Evolutionary conservation across 2,113 vertebrate genomes (phyloP), one percentile per base, ranked within the genome.

Genomic region (Forbesichthys papilliferus): DNA sequence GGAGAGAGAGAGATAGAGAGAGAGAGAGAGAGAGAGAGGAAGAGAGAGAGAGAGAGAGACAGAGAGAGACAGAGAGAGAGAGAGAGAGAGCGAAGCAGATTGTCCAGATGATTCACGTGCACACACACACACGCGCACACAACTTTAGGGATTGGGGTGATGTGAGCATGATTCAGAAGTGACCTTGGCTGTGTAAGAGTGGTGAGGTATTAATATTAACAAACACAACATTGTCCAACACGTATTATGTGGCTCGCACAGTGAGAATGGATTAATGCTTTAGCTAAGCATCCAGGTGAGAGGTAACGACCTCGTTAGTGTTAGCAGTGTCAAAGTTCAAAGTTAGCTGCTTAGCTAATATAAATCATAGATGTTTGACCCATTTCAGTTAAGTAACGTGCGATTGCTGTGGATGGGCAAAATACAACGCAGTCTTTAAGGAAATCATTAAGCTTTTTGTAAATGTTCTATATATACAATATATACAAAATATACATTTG

Each of bases 91-190:
- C 59, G 79, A 61, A 69, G 61, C 48, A 47, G 47, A 57, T 11
- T 48, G 16, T 56, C 75, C 64, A 75, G 66, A 73, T 64, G 66
- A 49, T 18, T 48, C 70, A 80, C 61, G 68, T 75, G 49, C 48
- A 61, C n/a, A 68, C 54, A 54, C 67, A 73, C 68, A 76, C 8
- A 74, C 60, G 71, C 46, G 68, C 42, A 68, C 55, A 66, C 1
- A n/a, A 77, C 56, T n/a, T 52, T 36, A 49, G 61, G 55, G 56
- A 66, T 82, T 81, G 80, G 77, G 61, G 74, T 36, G 46, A 61
- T 54, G 53, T 11, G 54, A 58, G 58, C 11, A 16, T 68, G n/a
- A 71, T 63, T 64, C 55, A 76, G 58, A 61, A 64, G 46, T 64
- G 62, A 77, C 64, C 75, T 69, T 57, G 48, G 33, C 49, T 78